A percentile compares a stretch with the other conserved stretches of the same genome.
Conservation (phyloP, 1,140 invertebrate species). For the Solen grandis region DNA sequence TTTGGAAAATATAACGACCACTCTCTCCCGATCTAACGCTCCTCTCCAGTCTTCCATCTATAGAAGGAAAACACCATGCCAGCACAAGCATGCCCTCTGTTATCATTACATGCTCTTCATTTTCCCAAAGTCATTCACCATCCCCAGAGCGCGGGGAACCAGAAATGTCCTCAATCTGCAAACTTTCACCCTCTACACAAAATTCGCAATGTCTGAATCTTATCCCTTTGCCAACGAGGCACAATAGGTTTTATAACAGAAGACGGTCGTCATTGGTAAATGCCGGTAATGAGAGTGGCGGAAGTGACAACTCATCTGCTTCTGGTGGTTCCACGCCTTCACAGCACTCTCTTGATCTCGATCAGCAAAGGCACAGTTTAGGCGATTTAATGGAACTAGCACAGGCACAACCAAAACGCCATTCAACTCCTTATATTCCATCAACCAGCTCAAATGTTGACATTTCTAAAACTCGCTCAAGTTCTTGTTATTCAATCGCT, state of each 20-base stretch:
- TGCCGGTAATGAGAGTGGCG: conserved; percentile 29
- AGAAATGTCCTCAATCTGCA: not conserved
- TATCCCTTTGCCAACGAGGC: conserved; percentile 10
- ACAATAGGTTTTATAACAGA: conserved; percentile 67
- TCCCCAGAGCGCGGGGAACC: too few relatives aligned
- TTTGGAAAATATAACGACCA: conserved; percentile 14
- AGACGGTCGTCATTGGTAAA: conserved; percentile 70
- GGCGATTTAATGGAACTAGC: conserved; percentile 7
- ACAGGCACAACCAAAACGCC: conserved; percentile 60
- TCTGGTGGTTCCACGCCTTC: conserved; percentile 27
- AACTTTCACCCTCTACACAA: not conserved
- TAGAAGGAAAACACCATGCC: not conserved
- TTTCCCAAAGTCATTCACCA: not conserved
- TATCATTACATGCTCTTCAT: conserved; percentile 48
- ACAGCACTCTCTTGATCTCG: conserved; percentile 15
- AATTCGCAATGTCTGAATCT: not conserved
- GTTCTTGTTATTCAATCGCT: conserved; percentile 48
- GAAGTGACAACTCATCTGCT: conserved; percentile 4
- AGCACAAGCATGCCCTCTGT: conserved; percentile 57
- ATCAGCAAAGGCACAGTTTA: conserved; percentile 18
- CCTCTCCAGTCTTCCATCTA: not conserved
- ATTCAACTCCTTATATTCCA: conserved; percentile 67
- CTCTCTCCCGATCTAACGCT: not conserved
- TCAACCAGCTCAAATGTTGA: conserved; percentile 5
- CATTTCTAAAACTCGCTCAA: conserved; percentile 51